Conservation (phyloP, 2,113 vertebrate species). For the Tangachromis dhanisi region DNA sequence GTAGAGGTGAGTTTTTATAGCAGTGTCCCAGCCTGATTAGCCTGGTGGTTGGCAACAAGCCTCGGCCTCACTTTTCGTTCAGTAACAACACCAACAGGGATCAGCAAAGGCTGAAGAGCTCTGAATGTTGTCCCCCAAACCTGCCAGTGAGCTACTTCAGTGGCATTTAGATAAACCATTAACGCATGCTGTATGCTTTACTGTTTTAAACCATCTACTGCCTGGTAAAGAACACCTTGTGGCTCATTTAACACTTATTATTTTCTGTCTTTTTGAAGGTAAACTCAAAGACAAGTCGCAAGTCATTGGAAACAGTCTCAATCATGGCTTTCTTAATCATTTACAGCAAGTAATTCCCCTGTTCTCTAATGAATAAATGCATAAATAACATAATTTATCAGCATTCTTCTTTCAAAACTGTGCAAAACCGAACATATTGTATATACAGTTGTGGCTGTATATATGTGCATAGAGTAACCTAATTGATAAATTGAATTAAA, state of each 20-base stretch:
- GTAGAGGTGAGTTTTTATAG: not conserved
- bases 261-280: not conserved
- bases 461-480: not conserved
- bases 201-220: not conserved
- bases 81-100: not conserved
- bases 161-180: not conserved
- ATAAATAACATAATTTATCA: not conserved
- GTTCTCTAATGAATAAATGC: not conserved
- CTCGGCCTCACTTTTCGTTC: not conserved
- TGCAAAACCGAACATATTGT: not conserved
- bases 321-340: not conserved
- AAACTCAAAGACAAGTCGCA: not conserved
- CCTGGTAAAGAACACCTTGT: rapidly evolving
- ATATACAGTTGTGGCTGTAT: not conserved
- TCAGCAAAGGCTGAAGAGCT: not conserved
- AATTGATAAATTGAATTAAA: not conserved
- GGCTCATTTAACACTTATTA: not conserved
- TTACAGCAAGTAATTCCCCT: not conserved
- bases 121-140: not conserved
- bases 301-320: not conserved
- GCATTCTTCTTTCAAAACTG: not conserved
- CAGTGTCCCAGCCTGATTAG: not conserved
- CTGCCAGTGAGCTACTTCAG: not conserved
- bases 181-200: rapidly evolving
- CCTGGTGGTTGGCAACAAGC: not conserved